Evolutionary conservation across 2,888 invertebrate genomes (phyloP).

Genomic region (Microctonus aethiopoides): DNA sequence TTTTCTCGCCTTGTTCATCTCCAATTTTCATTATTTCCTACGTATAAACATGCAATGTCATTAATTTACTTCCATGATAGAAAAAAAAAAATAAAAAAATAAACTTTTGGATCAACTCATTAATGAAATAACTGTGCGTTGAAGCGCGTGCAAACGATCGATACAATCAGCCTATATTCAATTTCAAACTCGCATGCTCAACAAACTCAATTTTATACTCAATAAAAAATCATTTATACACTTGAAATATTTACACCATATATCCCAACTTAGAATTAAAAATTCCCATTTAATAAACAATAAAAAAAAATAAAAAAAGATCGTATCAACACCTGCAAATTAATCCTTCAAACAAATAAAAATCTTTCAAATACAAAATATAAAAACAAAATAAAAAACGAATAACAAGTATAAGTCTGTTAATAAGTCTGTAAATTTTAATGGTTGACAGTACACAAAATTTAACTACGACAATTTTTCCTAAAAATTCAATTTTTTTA

Average conservation of each 20-base stretch:
- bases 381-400: too few relatives aligned
- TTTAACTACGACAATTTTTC: too few relatives aligned
- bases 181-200: conserved; percentile 50
- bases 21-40: conserved; percentile 25
- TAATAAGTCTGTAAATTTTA: too few relatives aligned
- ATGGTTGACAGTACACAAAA: too few relatives aligned
- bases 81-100: too few relatives aligned
- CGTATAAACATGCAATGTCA: conserved; percentile 13
- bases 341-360: too few relatives aligned
- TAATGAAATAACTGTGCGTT: conserved; percentile 45
- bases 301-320: too few relatives aligned
- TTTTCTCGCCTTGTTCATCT: conserved; percentile 14
- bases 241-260: neutral
- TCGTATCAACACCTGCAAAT: too few relatives aligned
- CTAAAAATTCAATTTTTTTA: too few relatives aligned
- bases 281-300: neutral
- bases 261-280: too few relatives aligned
- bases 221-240: conserved; percentile 42
- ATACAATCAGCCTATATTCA: conserved; percentile 39
- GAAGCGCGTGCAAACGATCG: neutral
- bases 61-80: conserved; percentile 49
- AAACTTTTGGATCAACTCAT: conserved; percentile 52
- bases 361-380: too few relatives aligned
- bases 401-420: too few relatives aligned
- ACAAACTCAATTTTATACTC: conserved; percentile 48